Base-by-base conservation (phyloP, 30 jellyfish, hydroid and myxozoan species). In the Phacellophora camtschatica region DNA sequence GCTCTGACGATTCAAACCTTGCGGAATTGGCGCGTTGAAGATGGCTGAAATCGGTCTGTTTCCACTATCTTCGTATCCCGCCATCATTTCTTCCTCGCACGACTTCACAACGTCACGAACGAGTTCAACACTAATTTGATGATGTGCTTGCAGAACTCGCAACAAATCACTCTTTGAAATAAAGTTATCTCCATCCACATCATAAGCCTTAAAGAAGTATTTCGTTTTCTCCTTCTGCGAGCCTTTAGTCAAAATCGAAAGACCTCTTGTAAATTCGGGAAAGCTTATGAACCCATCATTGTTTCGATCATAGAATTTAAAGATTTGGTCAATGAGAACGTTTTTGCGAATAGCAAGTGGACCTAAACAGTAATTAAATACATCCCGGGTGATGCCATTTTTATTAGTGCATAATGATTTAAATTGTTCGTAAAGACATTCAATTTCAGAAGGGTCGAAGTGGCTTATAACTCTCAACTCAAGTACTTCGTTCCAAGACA, bases 71-170 rank as follows among this genome's bases (percentile, higher is more conserved):
- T 93, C 99, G 66, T 86, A 93, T 4, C 92, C 75, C 11, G 97
- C 88, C 97, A 93, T 87, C 97, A 93, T 84, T 62, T 86, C 96
- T 43, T 93, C 99, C 49, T 93, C 99, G 58, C 99, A 93, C 2
- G 99, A 93, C 46, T 88, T 95, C 20, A 93, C 96, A 49, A 93
- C 96, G 61, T 93, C 99, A 19, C 96, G 85, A n/a, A 93, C 97
- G 5, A 93, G 88, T 59, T 93, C 99, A 37, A 87, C 95, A 36
- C 85, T 77, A 1, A 93, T 72, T 46, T 93, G 97, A 45, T 93
- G 96, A 36, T 93, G 93, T 1, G 99, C 99, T 69, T 75, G 88
- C 48, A 93, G 58, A 63, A 93, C 88, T 36, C 73, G 82, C 2
- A 63, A 88, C 25, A 93, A 45, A 66, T 93, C 99, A 37, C 75